phyloP scores from a whole-genome alignment of 1,140 invertebrate species.

The Drosophila yakuba region DNA sequence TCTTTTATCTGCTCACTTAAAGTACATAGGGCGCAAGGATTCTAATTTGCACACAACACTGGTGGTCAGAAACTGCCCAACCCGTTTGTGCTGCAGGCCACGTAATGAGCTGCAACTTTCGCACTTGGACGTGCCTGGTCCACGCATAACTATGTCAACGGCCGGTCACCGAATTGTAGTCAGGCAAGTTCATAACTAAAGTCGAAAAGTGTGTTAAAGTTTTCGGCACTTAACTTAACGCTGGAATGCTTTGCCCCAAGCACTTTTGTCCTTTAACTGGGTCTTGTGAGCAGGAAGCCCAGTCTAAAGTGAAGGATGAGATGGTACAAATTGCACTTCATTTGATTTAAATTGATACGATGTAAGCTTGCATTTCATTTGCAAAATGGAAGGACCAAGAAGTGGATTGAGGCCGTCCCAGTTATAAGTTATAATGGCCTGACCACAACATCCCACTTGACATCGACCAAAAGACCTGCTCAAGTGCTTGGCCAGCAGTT shows the following conservation, averaged over 20 bases:
- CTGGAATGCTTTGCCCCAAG: slow-evolving; percentile 58
- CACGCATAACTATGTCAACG: slow-evolving; percentile 67
- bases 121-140: slow-evolving; percentile 66
- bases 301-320: not conserved
- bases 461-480: slow-evolving; percentile 75
- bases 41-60: slow-evolving; percentile 65
- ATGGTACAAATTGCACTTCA: slow-evolving; percentile 73
- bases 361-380: slow-evolving; percentile 77
- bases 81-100: slow-evolving; percentile 71
- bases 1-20: slow-evolving; percentile 38
- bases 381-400: slow-evolving; percentile 59
- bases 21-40: slow-evolving; percentile 47
- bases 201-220: slow-evolving; percentile 68
- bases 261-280: slow-evolving; percentile 29
- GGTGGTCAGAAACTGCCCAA: slow-evolving; percentile 56
- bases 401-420: slow-evolving; percentile 14
- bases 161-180: slow-evolving; percentile 5
- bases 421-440: slow-evolving; percentile 79
- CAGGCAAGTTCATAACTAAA: slow-evolving; percentile 1
- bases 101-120: slow-evolving; percentile 78
- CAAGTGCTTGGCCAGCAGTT: slow-evolving; percentile 67
- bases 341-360: slow-evolving; percentile 81
- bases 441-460: slow-evolving; percentile 79
- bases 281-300: slow-evolving; percentile 30
- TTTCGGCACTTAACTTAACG: slow-evolving; percentile 64